Evolutionary conservation across 2,888 invertebrate genomes (phyloP), one percentile per base, ranked within the genome.

Genomic region (Deilephila elpenor): DNA sequence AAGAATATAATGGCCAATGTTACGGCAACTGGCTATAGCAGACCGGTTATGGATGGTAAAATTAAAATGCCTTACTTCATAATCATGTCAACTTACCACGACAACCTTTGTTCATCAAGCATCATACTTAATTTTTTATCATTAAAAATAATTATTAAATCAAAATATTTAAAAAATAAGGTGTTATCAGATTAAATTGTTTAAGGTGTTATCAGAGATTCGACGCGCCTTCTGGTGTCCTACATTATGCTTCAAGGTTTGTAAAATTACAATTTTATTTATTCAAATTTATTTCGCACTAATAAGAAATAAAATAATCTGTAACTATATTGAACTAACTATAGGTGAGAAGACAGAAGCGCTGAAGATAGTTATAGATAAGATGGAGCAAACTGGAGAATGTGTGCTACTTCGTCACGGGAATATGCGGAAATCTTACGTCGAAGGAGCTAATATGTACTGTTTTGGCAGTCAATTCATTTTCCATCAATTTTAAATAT

Each of bases 391-490:
- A 19, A 85, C 80, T 0, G 86, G 84, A 5, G 84, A 87, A 2
- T 82, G 77, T n/a, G 82, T 91, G 17, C 78, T 94, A 17, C 78
- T 94, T 59, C 85, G 93, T 59, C 93, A 93, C 77, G 93, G 94
- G 5, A 78, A 78, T n/a, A 79, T 93, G 20, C 85, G 88, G 5
- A 93, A 91, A 78, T 81, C 88, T 3, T 90, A 83, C 75, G 77
- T 73, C 6, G 90, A 93, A 17, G 93, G 89, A 5, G 91, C 89
- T 14, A 83, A 87, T 34, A 75, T 89, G 93, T 80, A 44, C 73
- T 59, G 11, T 3, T 32, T 34, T 44, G 11, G 4, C 44, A 44
- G 14, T 44, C 44, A 8, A 44, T 11, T 11, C 11, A 44, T 44
- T 44, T 3, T 11, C 44, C 11, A 44, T 44, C 11, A n/a, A n/a